Evolutionary conservation across 1,140 invertebrate genomes (phyloP), one percentile per base, ranked within the genome.

Genomic region (Neodiprion fabricii): DNA sequence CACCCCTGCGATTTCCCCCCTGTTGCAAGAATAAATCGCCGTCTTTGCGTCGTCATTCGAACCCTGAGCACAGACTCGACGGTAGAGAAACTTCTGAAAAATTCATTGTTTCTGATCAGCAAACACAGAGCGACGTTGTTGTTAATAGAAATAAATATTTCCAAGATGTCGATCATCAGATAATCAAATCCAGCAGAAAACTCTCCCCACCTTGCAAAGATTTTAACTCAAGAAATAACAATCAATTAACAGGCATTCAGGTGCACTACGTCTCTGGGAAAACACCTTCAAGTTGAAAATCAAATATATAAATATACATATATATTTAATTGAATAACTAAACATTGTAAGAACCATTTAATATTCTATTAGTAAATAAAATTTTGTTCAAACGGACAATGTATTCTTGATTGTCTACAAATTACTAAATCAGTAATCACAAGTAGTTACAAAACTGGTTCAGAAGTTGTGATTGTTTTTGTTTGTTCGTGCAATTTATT

Each of bases 121-220:
- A 21, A 23, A 69, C 67, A 7, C 67, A 49, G 17, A 71, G 70
- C 12, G 70, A 71, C 23, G 48, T 49, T 48, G 12, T 21, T 12
- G n/a, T 71, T 50, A 48, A 50, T 14, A 23, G 48, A 14, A 17
- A 71, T 49, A 71, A 49, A 71, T 21, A 11, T 14, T 12, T 69
- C 10, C 70, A 21, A 7, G 14, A 50, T 9, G 7, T 50, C 12
- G 70, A 71, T 50, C 23, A 71, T 17, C 10, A 71, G 48, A 48
- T 71, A 71, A 7, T 71, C 53, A 71, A 40, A 12, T 71, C 48
- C 21, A 50, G 11, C 10, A 47, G 48, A 48, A 47, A 49, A 71
- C 21, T 71, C 11, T 71, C 70, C 12, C 70, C 70, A 47, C 70
- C 70, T 71, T 50, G 70, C 48, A 71, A 71, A 48, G 70, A 71